These are phyloP conservation scores for Myanophis thanlyinensis DNA, from an alignment of 2,113 vertebrate species.

Conservation along the genomic window DNA sequence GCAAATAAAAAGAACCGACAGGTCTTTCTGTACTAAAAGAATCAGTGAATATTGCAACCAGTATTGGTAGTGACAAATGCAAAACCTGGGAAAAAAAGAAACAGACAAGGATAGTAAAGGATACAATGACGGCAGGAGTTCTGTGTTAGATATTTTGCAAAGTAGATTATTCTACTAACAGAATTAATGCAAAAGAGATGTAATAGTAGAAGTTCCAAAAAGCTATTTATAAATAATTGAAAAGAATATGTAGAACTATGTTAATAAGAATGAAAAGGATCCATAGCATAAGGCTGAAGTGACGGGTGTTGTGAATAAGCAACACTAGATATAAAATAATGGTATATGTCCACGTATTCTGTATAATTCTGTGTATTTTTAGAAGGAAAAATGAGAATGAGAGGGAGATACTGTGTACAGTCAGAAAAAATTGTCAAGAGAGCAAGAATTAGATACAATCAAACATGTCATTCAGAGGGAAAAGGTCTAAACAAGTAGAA, in stretches of 20 bases:
- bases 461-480: not conserved
- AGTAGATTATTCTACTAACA: not conserved
- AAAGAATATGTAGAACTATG: not conserved
- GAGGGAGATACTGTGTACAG: not conserved
- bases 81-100: not conserved
- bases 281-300: not conserved
- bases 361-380: not conserved
- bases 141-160: not conserved
- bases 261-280: not conserved
- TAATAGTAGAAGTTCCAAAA: not conserved
- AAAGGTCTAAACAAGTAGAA: not conserved
- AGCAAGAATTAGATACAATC: not conserved
- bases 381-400: not conserved
- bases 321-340: not conserved
- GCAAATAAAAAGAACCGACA: not conserved
- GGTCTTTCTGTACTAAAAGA: not conserved
- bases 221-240: not conserved
- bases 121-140: not conserved
- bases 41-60: not conserved
- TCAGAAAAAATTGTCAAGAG: not conserved
- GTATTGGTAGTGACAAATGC: not conserved
- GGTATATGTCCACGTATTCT: not conserved
- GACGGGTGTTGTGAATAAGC: not conserved
- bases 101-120: not conserved
- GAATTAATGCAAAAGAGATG: not conserved